A percentile compares a stretch with the other conserved stretches of the same genome.
Evolutionary conservation across 2,888 invertebrate genomes (phyloP).

Genomic region (Thelaira solivaga): DNA sequence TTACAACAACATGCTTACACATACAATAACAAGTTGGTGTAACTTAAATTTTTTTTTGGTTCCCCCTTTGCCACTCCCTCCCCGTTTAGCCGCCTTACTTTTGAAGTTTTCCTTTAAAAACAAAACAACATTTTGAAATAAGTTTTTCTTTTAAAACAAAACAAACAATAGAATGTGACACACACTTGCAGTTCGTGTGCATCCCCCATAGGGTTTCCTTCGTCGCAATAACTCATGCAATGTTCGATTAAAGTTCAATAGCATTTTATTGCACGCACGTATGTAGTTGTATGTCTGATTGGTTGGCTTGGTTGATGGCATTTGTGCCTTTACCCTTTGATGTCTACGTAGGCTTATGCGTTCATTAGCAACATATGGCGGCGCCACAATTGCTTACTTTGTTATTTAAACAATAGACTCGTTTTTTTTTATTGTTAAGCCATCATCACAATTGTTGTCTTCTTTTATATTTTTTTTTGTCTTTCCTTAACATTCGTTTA

Average conservation of each 20-base stretch:
- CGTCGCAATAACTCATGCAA: background rate
- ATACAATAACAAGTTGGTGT: no score
- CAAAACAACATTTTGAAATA: no score
- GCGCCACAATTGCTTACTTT: slow-evolving; percentile 33
- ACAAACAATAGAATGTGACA: background rate
- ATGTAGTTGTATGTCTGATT: no score
- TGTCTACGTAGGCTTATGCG: background rate
- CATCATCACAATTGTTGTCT: slow-evolving; percentile 2
- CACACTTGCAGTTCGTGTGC: background rate
- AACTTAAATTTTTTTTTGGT: no score
- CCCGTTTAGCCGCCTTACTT: no score
- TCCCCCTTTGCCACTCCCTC: no score
- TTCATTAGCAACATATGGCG: slow-evolving; percentile 46
- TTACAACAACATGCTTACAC: no score
- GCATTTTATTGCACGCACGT: no score
- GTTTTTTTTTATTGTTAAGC: background rate
- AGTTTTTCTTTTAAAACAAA: no score
- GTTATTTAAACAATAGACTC: slow-evolving; percentile 23
- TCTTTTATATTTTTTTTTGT: background rate
- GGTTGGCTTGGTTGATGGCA: background rate
- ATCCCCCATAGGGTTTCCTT: background rate
- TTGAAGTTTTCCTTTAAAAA: no score
- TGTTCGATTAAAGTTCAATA: slow-evolving; percentile 39
- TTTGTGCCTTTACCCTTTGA: background rate
- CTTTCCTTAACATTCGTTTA: background rate